Evolutionary conservation across 2,797 vertebrate species (phyloP).

Genomic region (Phoebastria nigripes): DNA sequence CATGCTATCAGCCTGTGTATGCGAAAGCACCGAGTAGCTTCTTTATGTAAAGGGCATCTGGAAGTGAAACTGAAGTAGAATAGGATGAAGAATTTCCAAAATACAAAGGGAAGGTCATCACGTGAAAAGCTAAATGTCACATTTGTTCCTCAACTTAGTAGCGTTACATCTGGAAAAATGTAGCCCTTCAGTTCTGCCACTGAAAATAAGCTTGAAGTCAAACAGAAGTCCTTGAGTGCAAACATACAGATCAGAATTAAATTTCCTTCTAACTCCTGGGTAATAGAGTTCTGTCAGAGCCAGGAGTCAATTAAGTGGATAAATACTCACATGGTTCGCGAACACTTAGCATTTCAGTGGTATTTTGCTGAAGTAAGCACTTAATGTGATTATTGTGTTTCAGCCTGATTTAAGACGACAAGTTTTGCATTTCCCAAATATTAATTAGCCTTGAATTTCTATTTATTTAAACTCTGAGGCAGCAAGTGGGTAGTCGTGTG

Average conservation of each 20-base stretch:
- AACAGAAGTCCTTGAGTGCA: slow-evolving; percentile 56
- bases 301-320: slow-evolving; percentile 72
- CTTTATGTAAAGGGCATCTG: background rate
- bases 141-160: background rate
- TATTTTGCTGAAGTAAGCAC: slow-evolving; percentile 70
- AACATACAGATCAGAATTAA: slow-evolving; percentile 62
- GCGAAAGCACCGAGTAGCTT: background rate
- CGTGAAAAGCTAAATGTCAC: background rate
- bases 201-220: slow-evolving; percentile 34
- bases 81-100: background rate
- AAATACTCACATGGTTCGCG: slow-evolving; percentile 53
- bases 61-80: background rate
- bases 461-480: slow-evolving; percentile 51
- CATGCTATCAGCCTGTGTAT: background rate
- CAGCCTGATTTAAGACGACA: slow-evolving; percentile 76
- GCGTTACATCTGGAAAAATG: background rate
- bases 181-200: background rate
- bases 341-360: slow-evolving; percentile 43
- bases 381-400: slow-evolving; percentile 72
- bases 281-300: slow-evolving; percentile 67
- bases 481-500: slow-evolving; percentile 55
- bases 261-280: slow-evolving; percentile 59
- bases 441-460: slow-evolving; percentile 71
- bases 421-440: slow-evolving; percentile 71
- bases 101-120: background rate